A percentile compares a stretch with the other conserved stretches of the same genome.
phyloP scores from a whole-genome alignment of 2,888 invertebrate genomes.

The Mechanitis messenoides region DNA sequence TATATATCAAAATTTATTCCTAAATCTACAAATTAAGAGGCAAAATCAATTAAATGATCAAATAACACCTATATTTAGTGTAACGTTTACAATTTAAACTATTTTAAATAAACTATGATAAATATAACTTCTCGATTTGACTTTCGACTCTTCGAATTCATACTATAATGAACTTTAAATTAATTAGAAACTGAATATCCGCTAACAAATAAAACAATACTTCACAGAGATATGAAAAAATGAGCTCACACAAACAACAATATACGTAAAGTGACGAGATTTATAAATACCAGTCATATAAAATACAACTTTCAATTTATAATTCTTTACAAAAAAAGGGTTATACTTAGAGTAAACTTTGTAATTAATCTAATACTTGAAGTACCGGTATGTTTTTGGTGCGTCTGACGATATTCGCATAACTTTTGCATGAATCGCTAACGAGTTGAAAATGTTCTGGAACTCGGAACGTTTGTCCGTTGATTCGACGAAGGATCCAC shows the following conservation, averaged over 20 bases:
- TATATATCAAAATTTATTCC: too few relatives aligned
- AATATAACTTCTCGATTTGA: conserved; percentile 43
- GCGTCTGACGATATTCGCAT: conserved; percentile 49
- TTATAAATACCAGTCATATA: too few relatives aligned
- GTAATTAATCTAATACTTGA: too few relatives aligned
- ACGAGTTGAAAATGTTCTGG: conserved; percentile 56
- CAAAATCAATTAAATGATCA: conserved; percentile 12
- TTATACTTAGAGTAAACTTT: too few relatives aligned
- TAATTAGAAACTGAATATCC: conserved; percentile 59
- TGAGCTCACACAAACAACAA: conserved; percentile 31
- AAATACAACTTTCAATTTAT: too few relatives aligned
- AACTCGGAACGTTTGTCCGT: conserved; percentile 50
- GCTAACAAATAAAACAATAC: conserved; percentile 61
- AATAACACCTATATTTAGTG: conserved; percentile 15
- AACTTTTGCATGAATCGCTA: conserved; percentile 63
- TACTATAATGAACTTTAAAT: conserved; percentile 65
- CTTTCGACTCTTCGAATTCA: conserved; percentile 44
- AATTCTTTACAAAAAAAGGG: too few relatives aligned
- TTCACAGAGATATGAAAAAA: conserved; percentile 47
- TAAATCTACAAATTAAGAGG: not conserved
- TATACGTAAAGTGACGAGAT: too few relatives aligned
- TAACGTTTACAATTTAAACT: conserved; percentile 25
- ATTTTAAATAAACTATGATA: conserved; percentile 30
- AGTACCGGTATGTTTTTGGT: conserved; percentile 5
- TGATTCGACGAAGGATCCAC: conserved; percentile 54